These are phyloP conservation scores for Triplophysa siluroides DNA, from an alignment of 2,113 vertebrate species.

Conservation along the genomic window DNA sequence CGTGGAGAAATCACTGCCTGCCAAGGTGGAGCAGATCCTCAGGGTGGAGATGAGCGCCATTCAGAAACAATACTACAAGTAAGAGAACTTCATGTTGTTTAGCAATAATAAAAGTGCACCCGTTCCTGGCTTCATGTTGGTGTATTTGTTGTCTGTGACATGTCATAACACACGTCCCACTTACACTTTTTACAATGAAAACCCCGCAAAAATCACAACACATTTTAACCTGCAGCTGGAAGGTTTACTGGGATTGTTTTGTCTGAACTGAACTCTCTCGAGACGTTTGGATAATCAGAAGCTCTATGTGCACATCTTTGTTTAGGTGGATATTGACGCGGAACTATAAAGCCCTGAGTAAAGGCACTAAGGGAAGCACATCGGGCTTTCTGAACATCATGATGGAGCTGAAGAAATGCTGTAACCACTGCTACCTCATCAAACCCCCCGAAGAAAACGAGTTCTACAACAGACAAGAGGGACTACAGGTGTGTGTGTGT, in stretches of 20 bases:
- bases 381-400: conserved; percentile 98
- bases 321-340: conserved; percentile 96
- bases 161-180: too few species aligned
- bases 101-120: too few species aligned
- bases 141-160: too few species aligned
- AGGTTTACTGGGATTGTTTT: too few species aligned
- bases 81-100: conserved; percentile 55
- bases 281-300: too few species aligned
- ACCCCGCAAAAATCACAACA: too few species aligned
- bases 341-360: conserved; percentile 98
- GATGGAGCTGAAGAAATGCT: conserved; percentile 99
- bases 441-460: conserved; percentile 95
- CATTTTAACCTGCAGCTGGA: too few species aligned
- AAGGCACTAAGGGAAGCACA: conserved; percentile 98
- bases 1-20: conserved; percentile 97
- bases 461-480: conserved; percentile 90
- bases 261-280: too few species aligned
- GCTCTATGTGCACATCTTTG: neutral
- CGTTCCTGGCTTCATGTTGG: too few species aligned
- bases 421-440: conserved; percentile 99
- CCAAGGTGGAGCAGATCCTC: conserved; percentile 97
- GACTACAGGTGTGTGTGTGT: conserved; percentile 84
- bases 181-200: too few species aligned
- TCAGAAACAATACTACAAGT: conserved; percentile 99
- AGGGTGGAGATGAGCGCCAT: conserved; percentile 98